Conservation (phyloP, 2,113 vertebrate species). For the Platanista minor region DNA sequence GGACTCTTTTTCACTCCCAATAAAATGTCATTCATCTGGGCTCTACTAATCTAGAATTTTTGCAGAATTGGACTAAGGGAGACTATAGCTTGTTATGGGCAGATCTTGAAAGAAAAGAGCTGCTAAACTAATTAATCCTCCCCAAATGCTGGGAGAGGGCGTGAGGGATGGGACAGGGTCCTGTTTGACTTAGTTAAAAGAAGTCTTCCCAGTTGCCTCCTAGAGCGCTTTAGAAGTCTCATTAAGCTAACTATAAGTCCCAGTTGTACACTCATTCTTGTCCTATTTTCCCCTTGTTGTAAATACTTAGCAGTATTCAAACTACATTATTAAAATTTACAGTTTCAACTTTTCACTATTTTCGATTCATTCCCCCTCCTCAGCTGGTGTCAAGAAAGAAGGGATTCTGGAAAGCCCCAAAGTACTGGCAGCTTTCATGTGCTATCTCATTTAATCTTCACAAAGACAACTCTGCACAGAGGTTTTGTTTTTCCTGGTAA, state of each 20-base stretch:
- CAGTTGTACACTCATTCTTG: background rate
- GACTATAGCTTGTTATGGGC: conserved; percentile 13
- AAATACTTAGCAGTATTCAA: conserved; percentile 43
- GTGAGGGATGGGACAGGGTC: background rate
- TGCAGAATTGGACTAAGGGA: conserved; percentile 16
- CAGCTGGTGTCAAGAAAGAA: background rate
- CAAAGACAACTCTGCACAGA: background rate
- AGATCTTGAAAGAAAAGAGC: conserved; percentile 48
- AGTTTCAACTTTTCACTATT: conserved; percentile 21
- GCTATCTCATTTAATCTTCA: conserved; percentile 53
- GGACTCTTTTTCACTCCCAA: background rate
- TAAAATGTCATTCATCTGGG: conserved; percentile 43
- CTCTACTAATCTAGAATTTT: conserved; percentile 32
- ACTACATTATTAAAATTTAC: background rate
- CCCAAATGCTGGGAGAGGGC: background rate
- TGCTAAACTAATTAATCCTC: conserved; percentile 58
- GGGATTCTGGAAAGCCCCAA: background rate
- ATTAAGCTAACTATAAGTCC: conserved; percentile 55
- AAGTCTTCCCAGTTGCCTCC: conserved; percentile 4
- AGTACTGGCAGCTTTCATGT: background rate
- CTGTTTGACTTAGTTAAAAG: conserved; percentile 45
- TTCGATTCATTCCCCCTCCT: background rate
- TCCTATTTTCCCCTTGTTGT: conserved; percentile 12
- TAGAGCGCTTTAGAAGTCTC: conserved; percentile 44
- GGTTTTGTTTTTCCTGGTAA: conserved; percentile 6